Base-by-base conservation (phyloP, 2,113 vertebrate genomes). In the Willisornis vidua region DNA sequence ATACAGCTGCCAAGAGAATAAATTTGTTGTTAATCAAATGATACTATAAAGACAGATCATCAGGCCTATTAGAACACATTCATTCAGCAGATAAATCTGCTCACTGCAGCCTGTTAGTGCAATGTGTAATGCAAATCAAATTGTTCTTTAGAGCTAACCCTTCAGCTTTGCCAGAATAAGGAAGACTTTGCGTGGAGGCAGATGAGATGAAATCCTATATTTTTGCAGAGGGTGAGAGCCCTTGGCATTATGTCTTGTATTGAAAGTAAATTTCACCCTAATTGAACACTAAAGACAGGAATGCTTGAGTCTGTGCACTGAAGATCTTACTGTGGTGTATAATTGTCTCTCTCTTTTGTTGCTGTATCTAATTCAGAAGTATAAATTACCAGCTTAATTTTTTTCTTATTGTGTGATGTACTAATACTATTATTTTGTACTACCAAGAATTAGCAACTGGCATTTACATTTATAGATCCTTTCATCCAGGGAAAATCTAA, bases 11-110 rank as follows among this genome's bases (percentile, higher is more conserved):
- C 96, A 97, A 97, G 96, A 57, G 97, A 97, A 98, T 97, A 94
- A 94, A 97, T 97, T 97, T 97, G 95, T 97, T 82, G 96, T 97
- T 98, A 97, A 97, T 97, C 96, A 97, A 98, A 97, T 93, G 93
- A 94, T 73, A 78, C 92, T 82, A 96, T 96, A 97, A 98, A 97
- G 94, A 96, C 93, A 96, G 95, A 97, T 97, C 97, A 97, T 97
- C 96, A 97, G 90, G 73, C 94, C 97, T 98, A 97, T 97, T 98
- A 96, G 94, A 96, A 97, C 96, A 79, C 80, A 97, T 95, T 96
- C 85, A 93, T 91, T 93, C 94, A 58, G 89, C 92, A 95, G 90
- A 97, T 92, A 96, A 97, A 96, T 91, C 94, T 90, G 89, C n/a
- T 26, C 5, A 3, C 90, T 77, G 86, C 95, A 97, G 90, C 80